Percentiles rank a stretch among this genome's conserved stretches.
phyloP scores from a whole-genome alignment of 2,797 vertebrate genomes.

The Anguilla pacifica region DNA sequence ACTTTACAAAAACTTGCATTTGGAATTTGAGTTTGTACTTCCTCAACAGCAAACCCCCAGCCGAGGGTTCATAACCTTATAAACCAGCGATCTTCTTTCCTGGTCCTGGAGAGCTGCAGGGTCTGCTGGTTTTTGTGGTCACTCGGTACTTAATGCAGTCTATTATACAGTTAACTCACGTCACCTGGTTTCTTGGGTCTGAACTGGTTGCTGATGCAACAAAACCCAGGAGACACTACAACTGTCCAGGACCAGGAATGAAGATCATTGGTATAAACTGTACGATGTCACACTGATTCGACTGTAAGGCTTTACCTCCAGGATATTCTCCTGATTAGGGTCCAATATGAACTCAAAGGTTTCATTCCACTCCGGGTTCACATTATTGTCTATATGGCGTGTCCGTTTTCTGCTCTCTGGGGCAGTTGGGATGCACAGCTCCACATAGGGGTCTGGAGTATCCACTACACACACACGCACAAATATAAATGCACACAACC shows the following conservation, averaged over 20 bases:
- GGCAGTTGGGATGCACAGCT: slow-evolving; percentile 88
- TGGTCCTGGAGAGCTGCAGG: no score
- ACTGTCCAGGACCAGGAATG: no score
- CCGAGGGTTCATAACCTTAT: neutral
- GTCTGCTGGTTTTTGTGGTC: no score
- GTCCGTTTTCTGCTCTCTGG: slow-evolving; percentile 93
- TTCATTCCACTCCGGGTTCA: slow-evolving; percentile 94
- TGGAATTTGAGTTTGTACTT: neutral
- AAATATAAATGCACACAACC: slow-evolving; percentile 1
- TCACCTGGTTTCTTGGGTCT: no score
- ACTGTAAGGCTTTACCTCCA: slow-evolving; percentile 78
- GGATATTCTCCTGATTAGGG: slow-evolving; percentile 87
- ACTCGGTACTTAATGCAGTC: no score
- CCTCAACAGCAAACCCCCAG: neutral
- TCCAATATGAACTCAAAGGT: slow-evolving; percentile 93
- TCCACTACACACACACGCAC: slow-evolving; percentile 77
- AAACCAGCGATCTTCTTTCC: no score
- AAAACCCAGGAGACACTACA: no score
- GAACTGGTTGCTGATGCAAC: no score
- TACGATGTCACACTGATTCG: neutral
- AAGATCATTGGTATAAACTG: no score
- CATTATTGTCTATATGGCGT: slow-evolving; percentile 90
- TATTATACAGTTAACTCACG: no score
- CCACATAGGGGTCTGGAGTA: slow-evolving; percentile 96
- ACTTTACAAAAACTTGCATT: neutral